Conservation (phyloP, 2,797 vertebrate species). For the Anas capensis region DNA sequence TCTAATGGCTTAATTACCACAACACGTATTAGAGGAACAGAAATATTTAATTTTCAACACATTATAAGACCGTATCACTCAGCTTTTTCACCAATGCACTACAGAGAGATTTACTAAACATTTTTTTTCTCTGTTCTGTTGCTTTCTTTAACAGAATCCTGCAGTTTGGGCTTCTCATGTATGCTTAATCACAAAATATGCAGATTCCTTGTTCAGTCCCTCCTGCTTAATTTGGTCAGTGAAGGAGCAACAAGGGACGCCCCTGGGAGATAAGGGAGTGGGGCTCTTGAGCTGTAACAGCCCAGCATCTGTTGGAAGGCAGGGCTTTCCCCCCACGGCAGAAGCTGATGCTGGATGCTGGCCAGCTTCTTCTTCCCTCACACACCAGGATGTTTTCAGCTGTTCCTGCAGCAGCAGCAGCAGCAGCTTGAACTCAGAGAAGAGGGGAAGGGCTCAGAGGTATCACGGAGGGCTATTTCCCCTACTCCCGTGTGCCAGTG, state of each 20-base stretch:
- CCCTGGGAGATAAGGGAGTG: conserved; percentile 27
- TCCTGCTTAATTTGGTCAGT: neutral
- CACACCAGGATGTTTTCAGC: conserved; percentile 41
- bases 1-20: conserved; percentile 57
- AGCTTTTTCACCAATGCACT: neutral
- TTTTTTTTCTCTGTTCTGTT: neutral
- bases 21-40: neutral
- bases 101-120: neutral
- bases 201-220: neutral
- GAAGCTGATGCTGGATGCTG: conserved; percentile 40
- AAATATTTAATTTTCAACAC: conserved; percentile 51
- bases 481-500: rapidly evolving
- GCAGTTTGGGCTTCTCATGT: neutral
- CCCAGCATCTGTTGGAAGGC: conserved; percentile 48
- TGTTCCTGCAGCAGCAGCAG: neutral
- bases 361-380: conserved; percentile 51
- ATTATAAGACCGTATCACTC: neutral
- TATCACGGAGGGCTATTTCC: neutral
- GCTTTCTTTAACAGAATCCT: neutral
- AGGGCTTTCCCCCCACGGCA: neutral
- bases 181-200: neutral
- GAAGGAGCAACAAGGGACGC: conserved; percentile 38
- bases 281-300: conserved; percentile 3
- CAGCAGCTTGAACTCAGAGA: neutral
- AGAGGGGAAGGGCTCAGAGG: neutral